Base-by-base conservation (phyloP, 2,888 invertebrate genomes). In the Julus scanicus region DNA sequence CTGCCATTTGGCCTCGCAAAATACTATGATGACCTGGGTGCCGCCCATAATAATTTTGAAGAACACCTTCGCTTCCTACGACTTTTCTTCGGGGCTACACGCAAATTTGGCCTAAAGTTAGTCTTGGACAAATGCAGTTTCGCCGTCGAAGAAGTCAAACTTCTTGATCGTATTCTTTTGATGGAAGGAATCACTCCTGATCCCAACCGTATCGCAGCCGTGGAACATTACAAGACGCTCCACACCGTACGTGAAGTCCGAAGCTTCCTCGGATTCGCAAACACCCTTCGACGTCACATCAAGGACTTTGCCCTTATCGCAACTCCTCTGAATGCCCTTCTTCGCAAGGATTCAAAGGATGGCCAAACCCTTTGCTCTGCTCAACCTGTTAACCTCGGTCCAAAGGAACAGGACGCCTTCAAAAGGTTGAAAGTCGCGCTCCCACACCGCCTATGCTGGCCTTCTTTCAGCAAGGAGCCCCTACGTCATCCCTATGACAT, bases 21-120 rank as follows among this genome's bases (percentile, higher is more conserved):
- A n/a, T n/a, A n/a, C n/a, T n/a, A n/a, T n/a, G n/a, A n/a, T 85
- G 85, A 85, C 13, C 85, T 85, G 29, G 85, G 85, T 29, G 85
- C 85, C 5, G 5, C 37, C 8, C 39, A 85, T 4, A 37, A 85
- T 8, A 9, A 53, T 8, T 53, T 53, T 53, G 53, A 53, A 13
- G 15, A 53, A 4, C 13, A 53, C 17, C 53, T 53, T 17, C 15
- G 17, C 15, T 53, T 53, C 13, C 53, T 53, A 53, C 15, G 17
- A 13, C 53, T 53, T 4, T 53, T 53, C 15, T 53, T 53, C 1
- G 15, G 13, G 17, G 53, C 15, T 2, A 53, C 53, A 15, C 13
- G 15, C 1, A 15, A 15, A 17, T 17, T 15, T 53, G 17, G 53
- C 53, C 53, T 53, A 4, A 53, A 53, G 48, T 37, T 85, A 11